Base-by-base conservation (phyloP, 64 coral and sea anemone species). In the Montipora capricornis region DNA sequence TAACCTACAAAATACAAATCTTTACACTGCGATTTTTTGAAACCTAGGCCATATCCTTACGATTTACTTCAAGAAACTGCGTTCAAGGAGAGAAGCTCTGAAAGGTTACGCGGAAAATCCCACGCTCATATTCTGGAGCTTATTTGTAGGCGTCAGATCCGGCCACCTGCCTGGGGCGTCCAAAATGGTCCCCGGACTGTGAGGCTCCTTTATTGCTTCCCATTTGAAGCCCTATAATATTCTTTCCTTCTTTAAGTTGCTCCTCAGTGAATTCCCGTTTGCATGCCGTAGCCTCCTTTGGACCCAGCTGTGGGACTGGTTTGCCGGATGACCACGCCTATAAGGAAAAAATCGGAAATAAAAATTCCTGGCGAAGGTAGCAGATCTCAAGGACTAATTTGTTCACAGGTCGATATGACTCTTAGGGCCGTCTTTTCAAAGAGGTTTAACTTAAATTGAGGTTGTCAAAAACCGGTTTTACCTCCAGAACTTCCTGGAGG, bases 141-240 rank as follows among this genome's bases (percentile, higher is more conserved):
- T 80, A 93, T 87, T 93, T 93, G 84, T 93, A 93, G 17, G 55
- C 92, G 24, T 88, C 73, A 8, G 48, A 49, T 20, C 92, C 92
- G 26, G 92, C 92, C 8, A 95, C 90, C 80, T 95, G 82, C 10
- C 94, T 74, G 46, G 83, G 83, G 3, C 82, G 89, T 1, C 94
- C 94, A 84, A 82, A 90, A 46, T 91, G 82, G 68, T 92, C 90
- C 4, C 94, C 94, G 4, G 89, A 26, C 74, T 95, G 94, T 6
- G 81, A 87, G 4, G 94, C 94, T 8, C 83, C 84, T 71, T 95
- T 95, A 60, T 95, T 95, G 12, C 66, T 49, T 15, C 94, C 94
- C 89, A 92, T 95, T 24, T 95, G 94, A 5, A 95, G 85, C n/a
- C 94, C 94, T 47, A 95, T 95, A 1, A 92, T 78, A 17, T 57